phyloP scores from a whole-genome alignment of 2,113 vertebrate species.

The Anguilla rostrata region DNA sequence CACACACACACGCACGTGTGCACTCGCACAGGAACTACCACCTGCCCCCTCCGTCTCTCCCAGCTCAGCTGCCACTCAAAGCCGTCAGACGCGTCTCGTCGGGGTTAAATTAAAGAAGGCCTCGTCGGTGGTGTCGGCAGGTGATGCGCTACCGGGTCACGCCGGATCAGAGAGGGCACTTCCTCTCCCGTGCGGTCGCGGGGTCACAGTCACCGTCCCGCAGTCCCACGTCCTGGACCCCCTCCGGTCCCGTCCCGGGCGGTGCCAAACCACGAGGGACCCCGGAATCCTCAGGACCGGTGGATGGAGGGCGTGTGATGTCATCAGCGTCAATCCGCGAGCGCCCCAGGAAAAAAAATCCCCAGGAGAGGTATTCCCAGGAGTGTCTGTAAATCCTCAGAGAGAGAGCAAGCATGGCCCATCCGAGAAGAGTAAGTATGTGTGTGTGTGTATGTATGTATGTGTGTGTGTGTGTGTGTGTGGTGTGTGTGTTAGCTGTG shows the following conservation, averaged over 20 bases:
- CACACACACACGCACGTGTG: conserved; percentile 11
- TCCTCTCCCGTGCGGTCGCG: conserved; percentile 61
- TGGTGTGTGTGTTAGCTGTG: conserved; percentile 32
- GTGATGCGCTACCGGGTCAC: conserved; percentile 69
- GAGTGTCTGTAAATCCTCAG: background rate
- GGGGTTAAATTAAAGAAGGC: background rate
- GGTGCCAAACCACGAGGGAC: conserved; percentile 55
- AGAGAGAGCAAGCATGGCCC: background rate
- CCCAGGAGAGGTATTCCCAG: conserved; percentile 50
- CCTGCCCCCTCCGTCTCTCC: conserved; percentile 44
- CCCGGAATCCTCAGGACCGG: too few species aligned
- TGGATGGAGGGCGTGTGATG: conserved; percentile 45
- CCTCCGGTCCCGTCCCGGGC: conserved; percentile 57
- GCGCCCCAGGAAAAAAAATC: conserved; percentile 55
- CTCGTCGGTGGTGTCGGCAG: conserved; percentile 20
- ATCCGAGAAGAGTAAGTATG: background rate
- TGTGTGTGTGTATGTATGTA: conserved; percentile 32
- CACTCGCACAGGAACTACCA: conserved; percentile 44
- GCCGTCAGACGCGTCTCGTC: conserved; percentile 60
- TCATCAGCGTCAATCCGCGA: conserved; percentile 38
- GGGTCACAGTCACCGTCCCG: conserved; percentile 62
- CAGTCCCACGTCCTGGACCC: conserved; percentile 42
- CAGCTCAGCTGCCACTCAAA: conserved; percentile 38
- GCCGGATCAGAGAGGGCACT: conserved; percentile 58
- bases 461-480: background rate